Base-by-base conservation (phyloP, 2,113 vertebrate genomes). In the Oxyruncus cristatus region DNA sequence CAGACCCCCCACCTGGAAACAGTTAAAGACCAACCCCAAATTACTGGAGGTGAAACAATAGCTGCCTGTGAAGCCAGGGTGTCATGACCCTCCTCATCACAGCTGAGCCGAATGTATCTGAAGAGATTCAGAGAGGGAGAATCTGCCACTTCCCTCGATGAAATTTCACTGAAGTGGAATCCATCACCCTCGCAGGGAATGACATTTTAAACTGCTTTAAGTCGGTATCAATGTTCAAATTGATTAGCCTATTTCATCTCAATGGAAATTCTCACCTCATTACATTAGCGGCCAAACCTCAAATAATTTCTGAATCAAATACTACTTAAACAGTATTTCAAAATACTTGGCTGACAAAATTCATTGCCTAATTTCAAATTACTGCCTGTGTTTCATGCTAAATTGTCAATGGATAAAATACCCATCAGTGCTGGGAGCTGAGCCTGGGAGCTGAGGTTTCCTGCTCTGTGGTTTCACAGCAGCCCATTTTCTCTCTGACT, bases 191-290 rank as follows among this genome's bases (percentile, higher is more conserved):
- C 3, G 62, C 18, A 11, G 53, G 59, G 70, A 92, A 75, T 33
- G 81, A 65, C 93, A 96, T 91, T 89, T 95, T 96, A 92, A 96
- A 97, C 70, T 53, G 62, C 94, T 95, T 91, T 93, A 89, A 81
- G 87, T 93, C 39, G 12, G 80, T 91, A 95, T 86, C 93, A 92
- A 4, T 95, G 93, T 89, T 95, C 87, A 85, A 89, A 96, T 76
- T 95, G 94, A 96, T 97, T 89, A 96, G 89, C 66, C 74, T 91
- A 41, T 89, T 96, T 94, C 49, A 89, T 88, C 81, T 95, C 95
- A 93, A 89, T 79, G 81, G 93, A 97, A 96, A 95, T 89, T 94
- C 81, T 95, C 87, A 94, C 93, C 87, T 94, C 93, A 76, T 96
- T 95, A 91, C 94, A 76, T 95, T 89, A 95, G 86, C 35, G 5